Base-by-base conservation (phyloP, 1,140 invertebrate genomes). In the Heliconius melpomene region DNA sequence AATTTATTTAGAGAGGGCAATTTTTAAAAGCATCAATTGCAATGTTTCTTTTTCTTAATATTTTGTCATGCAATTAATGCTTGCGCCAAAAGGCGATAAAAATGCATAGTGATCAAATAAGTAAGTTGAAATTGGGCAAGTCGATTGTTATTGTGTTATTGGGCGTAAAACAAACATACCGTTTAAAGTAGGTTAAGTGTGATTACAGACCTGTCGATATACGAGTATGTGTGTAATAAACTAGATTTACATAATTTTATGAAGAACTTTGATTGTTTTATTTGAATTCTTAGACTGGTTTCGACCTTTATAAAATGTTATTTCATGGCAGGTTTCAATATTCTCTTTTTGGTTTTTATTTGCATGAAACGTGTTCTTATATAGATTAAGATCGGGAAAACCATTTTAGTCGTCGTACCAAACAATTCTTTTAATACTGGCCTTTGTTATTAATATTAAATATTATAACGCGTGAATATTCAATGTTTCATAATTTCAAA, bases 131-230 rank as follows among this genome's bases (percentile, higher is more conserved):
- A 66, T 66, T 66, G 29, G 60, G 60, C 60, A 66, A 66, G 60
- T 29, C 60, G 3, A 29, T 66, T 66, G 60, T 66, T 66, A 29
- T 66, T 66, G 60, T 26, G 60, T 66, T 66, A 66, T 26, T 66
- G 23, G 60, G 23, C 60, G 60, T 29, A 66, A 66, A 66, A 66
- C 60, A 66, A 66, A 66, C 60, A 57, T 57, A 66, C 20, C 26
- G 60, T 18, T 66, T 29, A 66, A 66, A 66, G 60, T 66, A 66
- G 60, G 60, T 66, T 66, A 66, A 29, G 60, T 13, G 60, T 66
- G 23, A 29, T 66, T 26, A 66, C 23, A 29, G 26, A 66, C 23
- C 60, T 66, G 13, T 66, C 57, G 57, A 66, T 66, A 66, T 66
- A 26, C 13, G 32, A 36, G 40, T 46, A 46, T 29, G 60, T 66